Percentiles rank a stretch among this genome's conserved stretches.
Conservation (phyloP, 2,888 invertebrate species). For the Melitaea athalia region DNA sequence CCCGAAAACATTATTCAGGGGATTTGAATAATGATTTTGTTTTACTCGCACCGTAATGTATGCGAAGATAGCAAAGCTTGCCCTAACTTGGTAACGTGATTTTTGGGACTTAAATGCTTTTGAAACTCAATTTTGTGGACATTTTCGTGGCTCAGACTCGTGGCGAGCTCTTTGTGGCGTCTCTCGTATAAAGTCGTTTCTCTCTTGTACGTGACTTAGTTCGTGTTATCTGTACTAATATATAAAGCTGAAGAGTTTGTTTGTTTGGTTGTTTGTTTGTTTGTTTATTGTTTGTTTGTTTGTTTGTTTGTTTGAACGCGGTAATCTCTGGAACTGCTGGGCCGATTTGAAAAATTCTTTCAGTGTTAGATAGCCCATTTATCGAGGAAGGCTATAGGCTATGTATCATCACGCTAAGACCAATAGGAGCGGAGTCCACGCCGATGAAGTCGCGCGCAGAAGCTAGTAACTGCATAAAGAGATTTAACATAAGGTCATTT, state of each 20-base stretch:
- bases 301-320: too few relatives aligned
- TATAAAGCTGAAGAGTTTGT: too few relatives aligned
- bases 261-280: too few relatives aligned
- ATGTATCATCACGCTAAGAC: too few relatives aligned
- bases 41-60: slow-evolving; percentile 75
- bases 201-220: background rate
- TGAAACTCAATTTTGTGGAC: slow-evolving; percentile 70
- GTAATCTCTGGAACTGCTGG: too few relatives aligned
- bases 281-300: too few relatives aligned
- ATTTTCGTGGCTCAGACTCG: slow-evolving; percentile 43
- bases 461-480: background rate
- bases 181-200: slow-evolving; percentile 16
- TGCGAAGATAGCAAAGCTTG: slow-evolving; percentile 67
- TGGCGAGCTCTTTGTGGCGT: slow-evolving; percentile 30
- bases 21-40: slow-evolving; percentile 82
- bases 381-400: too few relatives aligned
- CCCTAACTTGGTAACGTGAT: slow-evolving; percentile 72
- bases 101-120: slow-evolving; percentile 80
- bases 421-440: too few relatives aligned
- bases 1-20: slow-evolving; percentile 80
- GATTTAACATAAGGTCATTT: background rate
- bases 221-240: too few relatives aligned
- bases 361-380: too few relatives aligned
- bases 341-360: too few relatives aligned
- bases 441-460: too few relatives aligned